phyloP scores from a whole-genome alignment of 2,797 vertebrate genomes.

The Helicolenus hilgendorfi region DNA sequence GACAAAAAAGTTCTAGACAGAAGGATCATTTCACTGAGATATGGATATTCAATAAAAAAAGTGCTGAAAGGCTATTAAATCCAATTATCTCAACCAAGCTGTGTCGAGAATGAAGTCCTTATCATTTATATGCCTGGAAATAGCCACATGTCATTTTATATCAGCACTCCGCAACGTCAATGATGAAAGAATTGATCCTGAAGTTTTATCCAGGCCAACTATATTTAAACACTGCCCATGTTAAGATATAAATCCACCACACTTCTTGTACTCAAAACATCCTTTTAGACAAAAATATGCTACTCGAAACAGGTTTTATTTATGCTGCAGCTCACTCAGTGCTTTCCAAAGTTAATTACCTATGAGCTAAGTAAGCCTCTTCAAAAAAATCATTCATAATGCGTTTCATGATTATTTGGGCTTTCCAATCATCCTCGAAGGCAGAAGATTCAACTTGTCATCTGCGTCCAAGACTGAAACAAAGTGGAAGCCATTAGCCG shows the following conservation, averaged over 20 bases:
- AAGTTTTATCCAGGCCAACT: neutral
- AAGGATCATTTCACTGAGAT: constrained; percentile 42
- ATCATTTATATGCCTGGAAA: constrained; percentile 6
- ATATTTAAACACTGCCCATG: neutral
- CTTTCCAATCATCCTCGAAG: neutral
- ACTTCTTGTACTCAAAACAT: neutral
- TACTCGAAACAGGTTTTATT: neutral
- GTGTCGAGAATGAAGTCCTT: constrained; percentile 4
- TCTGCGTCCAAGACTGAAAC: neutral
- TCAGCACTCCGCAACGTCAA: constrained; percentile 15
- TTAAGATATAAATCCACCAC: neutral
- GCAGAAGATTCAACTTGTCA: neutral
- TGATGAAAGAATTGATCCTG: constrained; percentile 20
- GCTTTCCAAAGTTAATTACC: neutral
- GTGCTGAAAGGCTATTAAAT: constrained; percentile 46
- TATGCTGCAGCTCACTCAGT: neutral
- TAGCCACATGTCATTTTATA: constrained; percentile 21
- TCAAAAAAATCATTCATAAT: neutral
- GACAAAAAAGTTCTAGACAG: neutral
- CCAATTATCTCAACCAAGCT: constrained; percentile 36
- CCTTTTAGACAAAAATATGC: neutral
- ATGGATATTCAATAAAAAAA: constrained; percentile 57
- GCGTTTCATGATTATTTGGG: neutral
- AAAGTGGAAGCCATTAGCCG: neutral
- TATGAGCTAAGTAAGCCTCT: neutral